A percentile compares a stretch with the other conserved stretches of the same genome.
Evolutionary conservation across 2,797 vertebrate species (phyloP).

Genomic region (Tamandua tetradactyla): DNA sequence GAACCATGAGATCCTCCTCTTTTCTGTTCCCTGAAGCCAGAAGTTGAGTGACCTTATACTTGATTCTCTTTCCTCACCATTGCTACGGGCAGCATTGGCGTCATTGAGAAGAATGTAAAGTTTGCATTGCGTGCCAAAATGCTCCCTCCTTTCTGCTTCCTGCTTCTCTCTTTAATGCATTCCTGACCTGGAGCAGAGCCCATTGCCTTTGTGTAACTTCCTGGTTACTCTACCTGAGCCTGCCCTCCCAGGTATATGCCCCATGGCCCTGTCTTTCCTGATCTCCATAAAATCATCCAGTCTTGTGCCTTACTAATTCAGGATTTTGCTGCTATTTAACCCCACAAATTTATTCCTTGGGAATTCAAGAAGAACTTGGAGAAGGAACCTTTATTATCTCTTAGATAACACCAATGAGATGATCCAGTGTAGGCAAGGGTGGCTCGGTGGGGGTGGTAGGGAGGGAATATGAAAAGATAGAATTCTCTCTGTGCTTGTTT

Average conservation of each 20-base stretch:
- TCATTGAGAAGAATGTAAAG: neutral
- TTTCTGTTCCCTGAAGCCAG: neutral
- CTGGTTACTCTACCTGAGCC: neutral
- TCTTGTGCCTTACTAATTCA: neutral
- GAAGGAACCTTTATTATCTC: neutral
- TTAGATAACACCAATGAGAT: neutral
- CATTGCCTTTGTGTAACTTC: neutral
- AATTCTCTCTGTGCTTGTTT: neutral
- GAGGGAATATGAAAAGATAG: neutral
- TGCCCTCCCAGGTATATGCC: neutral
- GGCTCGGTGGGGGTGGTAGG: neutral
- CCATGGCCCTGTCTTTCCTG: neutral
- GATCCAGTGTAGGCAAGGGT: neutral
- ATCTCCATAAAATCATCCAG: neutral
- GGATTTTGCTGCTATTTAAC: neutral
- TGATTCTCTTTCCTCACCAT: neutral
- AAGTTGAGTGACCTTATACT: neutral
- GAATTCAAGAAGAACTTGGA: neutral
- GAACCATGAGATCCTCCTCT: neutral
- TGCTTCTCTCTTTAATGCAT: constrained; percentile 25
- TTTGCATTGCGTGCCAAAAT: neutral
- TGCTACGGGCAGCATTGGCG: neutral
- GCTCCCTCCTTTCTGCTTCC: constrained; percentile 2
- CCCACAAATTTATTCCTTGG: neutral
- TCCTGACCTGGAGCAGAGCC: neutral